phyloP scores from a whole-genome alignment of 2,888 invertebrate genomes.

The Xanthostigma xanthostigma region DNA sequence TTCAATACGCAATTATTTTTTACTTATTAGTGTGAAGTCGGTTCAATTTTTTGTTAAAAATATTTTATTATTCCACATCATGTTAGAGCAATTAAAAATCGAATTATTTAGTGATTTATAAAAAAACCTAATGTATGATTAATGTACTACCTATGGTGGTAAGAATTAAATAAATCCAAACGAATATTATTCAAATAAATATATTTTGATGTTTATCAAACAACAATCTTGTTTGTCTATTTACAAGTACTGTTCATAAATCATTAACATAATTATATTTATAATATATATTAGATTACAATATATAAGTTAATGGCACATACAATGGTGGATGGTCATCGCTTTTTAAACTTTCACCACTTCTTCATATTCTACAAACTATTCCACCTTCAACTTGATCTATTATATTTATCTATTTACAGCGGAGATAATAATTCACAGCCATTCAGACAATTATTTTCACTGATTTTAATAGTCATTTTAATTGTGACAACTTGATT shows the following conservation, averaged over 20 bases:
- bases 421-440: slow-evolving; percentile 21
- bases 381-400: slow-evolving; percentile 15
- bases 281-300: slow-evolving; percentile 16
- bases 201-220: slow-evolving; percentile 7
- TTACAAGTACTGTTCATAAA: slow-evolving; percentile 2
- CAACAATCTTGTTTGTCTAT: slow-evolving; percentile 5
- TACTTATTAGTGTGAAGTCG: too few relatives aligned
- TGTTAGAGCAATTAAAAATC: too few relatives aligned
- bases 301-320: slow-evolving; percentile 23
- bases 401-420: slow-evolving; percentile 15
- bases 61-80: too few relatives aligned
- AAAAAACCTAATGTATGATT: too few relatives aligned
- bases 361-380: neutral
- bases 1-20: too few relatives aligned
- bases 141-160: too few relatives aligned
- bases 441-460: slow-evolving; percentile 19
- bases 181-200: neutral
- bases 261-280: slow-evolving; percentile 15
- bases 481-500: too few relatives aligned
- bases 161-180: too few relatives aligned
- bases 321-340: slow-evolving; percentile 18
- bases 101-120: too few relatives aligned
- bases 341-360: neutral
- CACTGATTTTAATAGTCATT: too few relatives aligned
- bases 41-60: too few relatives aligned